Percentiles rank a stretch among this genome's conserved stretches.
These are phyloP conservation scores for Orchesellides sinensis DNA, from an alignment of 2,888 invertebrate genomes.

Conservation along the genomic window DNA sequence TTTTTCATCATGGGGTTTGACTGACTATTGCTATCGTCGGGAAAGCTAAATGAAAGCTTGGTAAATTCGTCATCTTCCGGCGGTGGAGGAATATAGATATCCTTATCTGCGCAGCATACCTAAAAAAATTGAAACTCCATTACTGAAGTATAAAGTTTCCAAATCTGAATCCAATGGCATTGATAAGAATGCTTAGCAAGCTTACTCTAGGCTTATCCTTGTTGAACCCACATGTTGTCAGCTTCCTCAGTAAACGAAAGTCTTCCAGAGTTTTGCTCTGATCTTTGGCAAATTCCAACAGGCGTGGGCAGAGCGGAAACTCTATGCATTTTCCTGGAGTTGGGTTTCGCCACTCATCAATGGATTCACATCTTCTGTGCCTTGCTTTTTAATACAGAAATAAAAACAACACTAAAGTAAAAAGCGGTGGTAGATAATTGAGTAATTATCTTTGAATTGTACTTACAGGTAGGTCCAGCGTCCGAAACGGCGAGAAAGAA, in stretches of 20 bases:
- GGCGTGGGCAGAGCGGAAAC: constrained; percentile 40
- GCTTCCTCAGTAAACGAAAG: constrained; percentile 21
- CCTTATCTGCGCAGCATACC: constrained; percentile 48
- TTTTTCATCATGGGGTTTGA: too few species aligned
- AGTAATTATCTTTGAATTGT: too few species aligned
- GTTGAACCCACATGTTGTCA: constrained; percentile 47
- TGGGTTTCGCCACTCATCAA: constrained; percentile 1
- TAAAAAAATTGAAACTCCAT: neutral
- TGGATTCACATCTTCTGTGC: constrained; percentile 3
- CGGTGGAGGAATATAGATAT: constrained; percentile 16
- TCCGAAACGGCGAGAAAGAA: too few species aligned
- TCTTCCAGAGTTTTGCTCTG: constrained; percentile 38
- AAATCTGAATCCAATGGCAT: neutral
- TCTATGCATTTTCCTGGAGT: constrained; percentile 14
- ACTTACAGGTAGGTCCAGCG: too few species aligned
- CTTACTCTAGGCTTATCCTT: constrained; percentile 39
- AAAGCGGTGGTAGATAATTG: too few species aligned
- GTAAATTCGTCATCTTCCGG: neutral
- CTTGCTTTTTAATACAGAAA: too few species aligned
- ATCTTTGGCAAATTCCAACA: constrained; percentile 30
- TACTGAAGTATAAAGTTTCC: too few species aligned
- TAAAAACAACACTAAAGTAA: too few species aligned
- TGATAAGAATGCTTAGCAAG: neutral
- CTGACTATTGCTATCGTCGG: neutral
- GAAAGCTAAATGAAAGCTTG: neutral